Conservation (phyloP, 2,888 invertebrate species). For the Alsophila aescularia region DNA sequence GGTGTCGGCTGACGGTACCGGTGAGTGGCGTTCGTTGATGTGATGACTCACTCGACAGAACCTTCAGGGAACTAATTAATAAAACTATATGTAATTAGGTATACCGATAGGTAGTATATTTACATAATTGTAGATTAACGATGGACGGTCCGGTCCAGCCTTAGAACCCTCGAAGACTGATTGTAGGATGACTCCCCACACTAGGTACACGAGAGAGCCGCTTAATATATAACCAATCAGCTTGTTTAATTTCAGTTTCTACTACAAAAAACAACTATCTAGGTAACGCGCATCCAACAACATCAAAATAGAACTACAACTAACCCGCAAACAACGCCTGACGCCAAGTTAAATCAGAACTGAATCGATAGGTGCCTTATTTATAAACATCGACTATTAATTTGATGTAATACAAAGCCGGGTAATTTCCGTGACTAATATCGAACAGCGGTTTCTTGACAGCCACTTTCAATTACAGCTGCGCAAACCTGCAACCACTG, state of each 20-base stretch:
- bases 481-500: conserved; percentile 36
- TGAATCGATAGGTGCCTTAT: conserved; percentile 48
- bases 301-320: conserved; percentile 12
- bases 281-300: neutral
- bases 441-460: conserved; percentile 66
- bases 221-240: too few relatives aligned
- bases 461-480: conserved; percentile 66
- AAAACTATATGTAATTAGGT: neutral
- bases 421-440: conserved; percentile 70
- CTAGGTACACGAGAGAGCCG: too few relatives aligned
- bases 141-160: too few relatives aligned
- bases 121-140: too few relatives aligned
- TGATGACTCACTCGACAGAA: conserved; percentile 14
- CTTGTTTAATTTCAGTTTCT: too few relatives aligned
- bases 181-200: too few relatives aligned
- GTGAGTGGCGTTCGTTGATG: conserved; percentile 4
- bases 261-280: too few relatives aligned
- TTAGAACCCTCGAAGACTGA: too few relatives aligned
- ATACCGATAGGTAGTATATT: too few relatives aligned
- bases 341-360: conserved; percentile 2
- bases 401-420: conserved; percentile 63
- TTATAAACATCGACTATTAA: conserved; percentile 62
- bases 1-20: conserved; percentile 5
- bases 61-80: conserved; percentile 6
- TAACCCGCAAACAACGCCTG: neutral